A percentile compares a stretch with the other conserved stretches of the same genome.
Evolutionary conservation across 2,797 vertebrate species (phyloP).

Genomic region (Cossypha niveicapilla): DNA sequence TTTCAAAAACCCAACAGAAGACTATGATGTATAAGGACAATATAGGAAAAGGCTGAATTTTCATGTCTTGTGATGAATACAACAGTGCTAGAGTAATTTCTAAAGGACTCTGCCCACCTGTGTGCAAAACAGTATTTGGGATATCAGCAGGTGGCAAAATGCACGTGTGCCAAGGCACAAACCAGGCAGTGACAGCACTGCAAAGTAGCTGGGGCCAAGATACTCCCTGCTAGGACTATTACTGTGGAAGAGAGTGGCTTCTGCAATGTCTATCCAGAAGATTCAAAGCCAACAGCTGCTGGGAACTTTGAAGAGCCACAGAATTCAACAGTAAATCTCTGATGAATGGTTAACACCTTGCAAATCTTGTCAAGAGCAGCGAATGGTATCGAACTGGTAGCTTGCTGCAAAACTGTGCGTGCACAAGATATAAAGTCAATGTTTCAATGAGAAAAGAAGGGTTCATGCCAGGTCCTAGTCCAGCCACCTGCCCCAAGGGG

Average conservation of each 20-base stretch:
- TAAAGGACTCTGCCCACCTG: neutral
- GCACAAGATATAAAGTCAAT: neutral
- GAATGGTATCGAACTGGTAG: neutral
- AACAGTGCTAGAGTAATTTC: neutral
- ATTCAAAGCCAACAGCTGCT: constrained; percentile 7
- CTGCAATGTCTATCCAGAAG: neutral
- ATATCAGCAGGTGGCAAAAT: neutral
- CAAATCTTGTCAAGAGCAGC: constrained; percentile 17
- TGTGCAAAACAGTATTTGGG: neutral
- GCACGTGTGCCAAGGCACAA: rapidly evolving
- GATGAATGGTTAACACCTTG: constrained; percentile 27
- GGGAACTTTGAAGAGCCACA: neutral
- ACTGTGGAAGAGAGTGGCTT: neutral
- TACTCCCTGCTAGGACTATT: neutral
- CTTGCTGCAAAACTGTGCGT: neutral
- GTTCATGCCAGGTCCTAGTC: neutral
- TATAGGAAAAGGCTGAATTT: neutral
- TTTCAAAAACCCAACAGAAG: neutral
- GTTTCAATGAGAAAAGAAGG: neutral
- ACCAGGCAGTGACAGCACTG: neutral
- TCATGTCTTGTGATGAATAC: neutral
- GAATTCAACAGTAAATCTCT: constrained; percentile 8
- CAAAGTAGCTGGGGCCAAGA: neutral
- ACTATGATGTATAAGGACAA: neutral
- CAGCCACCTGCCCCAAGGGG: neutral